These are phyloP conservation scores for Prionchulus punctatus DNA, from an alignment of 2,888 invertebrate species.

Conservation along the genomic window DNA sequence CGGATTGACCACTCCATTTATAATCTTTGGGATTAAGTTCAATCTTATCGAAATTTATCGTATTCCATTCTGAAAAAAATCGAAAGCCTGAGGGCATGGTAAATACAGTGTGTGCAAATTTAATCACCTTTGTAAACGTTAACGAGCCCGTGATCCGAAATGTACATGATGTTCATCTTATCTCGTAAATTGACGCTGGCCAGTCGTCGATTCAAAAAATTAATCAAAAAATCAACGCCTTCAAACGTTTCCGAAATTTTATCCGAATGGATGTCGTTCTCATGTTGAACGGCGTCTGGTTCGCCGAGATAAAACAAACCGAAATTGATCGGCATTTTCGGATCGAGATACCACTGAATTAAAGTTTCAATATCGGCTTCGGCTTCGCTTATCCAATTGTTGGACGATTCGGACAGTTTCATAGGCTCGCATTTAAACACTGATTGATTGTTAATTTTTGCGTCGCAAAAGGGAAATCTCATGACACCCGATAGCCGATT, in stretches of 20 bases:
- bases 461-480: neutral
- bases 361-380: neutral
- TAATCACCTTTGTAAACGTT: neutral
- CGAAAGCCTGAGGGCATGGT: no score
- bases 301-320: conserved; percentile 53
- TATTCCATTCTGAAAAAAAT: no score
- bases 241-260: neutral
- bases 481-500: neutral
- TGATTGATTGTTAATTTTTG: neutral
- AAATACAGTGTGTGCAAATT: neutral
- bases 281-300: conserved; percentile 42
- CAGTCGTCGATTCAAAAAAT: no score
- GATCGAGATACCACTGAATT: conserved; percentile 27
- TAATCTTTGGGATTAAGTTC: no score
- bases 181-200: no score
- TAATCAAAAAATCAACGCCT: neutral
- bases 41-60: no score
- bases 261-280: neutral
- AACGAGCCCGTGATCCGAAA: neutral
- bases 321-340: conserved; percentile 48
- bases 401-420: neutral
- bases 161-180: neutral
- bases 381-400: neutral
- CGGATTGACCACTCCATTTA: no score
- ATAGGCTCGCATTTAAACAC: neutral